phyloP scores from a whole-genome alignment of 2,888 invertebrate genomes.

The Hemistola chrysoprasaria region DNA sequence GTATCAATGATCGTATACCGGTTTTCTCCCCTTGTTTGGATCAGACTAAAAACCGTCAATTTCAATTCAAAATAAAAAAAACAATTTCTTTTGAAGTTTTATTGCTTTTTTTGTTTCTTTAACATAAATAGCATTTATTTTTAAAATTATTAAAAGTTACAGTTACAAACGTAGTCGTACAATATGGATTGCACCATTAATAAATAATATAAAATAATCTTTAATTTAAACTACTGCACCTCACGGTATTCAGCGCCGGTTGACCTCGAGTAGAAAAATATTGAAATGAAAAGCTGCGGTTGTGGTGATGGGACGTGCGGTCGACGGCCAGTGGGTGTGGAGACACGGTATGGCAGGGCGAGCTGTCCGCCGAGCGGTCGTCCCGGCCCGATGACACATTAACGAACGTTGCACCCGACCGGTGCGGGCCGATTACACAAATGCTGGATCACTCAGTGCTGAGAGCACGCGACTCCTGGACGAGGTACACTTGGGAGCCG shows the following conservation, averaged over 20 bases:
- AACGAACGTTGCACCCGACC: too few species aligned
- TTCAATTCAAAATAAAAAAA: conserved; percentile 51
- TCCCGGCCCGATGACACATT: conserved; percentile 48
- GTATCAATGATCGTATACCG: too few species aligned
- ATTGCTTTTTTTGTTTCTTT: conserved; percentile 79
- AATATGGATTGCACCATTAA: conserved; percentile 76
- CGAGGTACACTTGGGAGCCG: conserved; percentile 95
- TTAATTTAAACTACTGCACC: conserved; percentile 73
- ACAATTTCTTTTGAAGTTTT: conserved; percentile 72
- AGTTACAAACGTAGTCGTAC: conserved; percentile 80
- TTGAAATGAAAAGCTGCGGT: conserved; percentile 73
- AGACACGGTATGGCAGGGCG: conserved; percentile 79
- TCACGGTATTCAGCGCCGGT: conserved; percentile 62
- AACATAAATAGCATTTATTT: conserved; percentile 82
- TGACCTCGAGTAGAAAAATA: conserved; percentile 71
- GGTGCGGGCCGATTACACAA: conserved; percentile 2
- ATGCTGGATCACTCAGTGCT: conserved; percentile 64
- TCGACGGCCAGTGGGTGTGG: conserved; percentile 64
- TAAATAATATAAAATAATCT: conserved; percentile 79
- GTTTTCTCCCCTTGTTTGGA: too few species aligned
- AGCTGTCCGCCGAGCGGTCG: conserved; percentile 69
- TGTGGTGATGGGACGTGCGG: conserved; percentile 61
- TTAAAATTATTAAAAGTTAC: conserved; percentile 77
- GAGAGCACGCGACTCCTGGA: conserved; percentile 90
- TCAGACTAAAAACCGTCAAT: background rate